These are phyloP conservation scores for Hoplodrina ambigua DNA, from an alignment of 2,888 invertebrate species.

Conservation along the genomic window DNA sequence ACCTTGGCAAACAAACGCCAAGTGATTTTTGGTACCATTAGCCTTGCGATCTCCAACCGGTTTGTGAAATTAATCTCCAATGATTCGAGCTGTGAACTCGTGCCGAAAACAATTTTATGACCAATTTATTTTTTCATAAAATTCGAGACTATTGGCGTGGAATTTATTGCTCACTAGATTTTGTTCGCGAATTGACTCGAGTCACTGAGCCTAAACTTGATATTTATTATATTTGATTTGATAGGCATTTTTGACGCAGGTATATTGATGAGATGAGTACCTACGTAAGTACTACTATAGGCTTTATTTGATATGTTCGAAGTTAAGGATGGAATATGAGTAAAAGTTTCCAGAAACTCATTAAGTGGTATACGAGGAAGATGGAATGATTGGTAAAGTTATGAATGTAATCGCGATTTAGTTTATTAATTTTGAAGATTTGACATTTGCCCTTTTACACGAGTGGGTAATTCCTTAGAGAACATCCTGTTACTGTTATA, in stretches of 20 bases:
- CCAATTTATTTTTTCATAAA: slow-evolving; percentile 50
- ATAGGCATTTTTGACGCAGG: slow-evolving; percentile 5
- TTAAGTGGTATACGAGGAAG: slow-evolving; percentile 45
- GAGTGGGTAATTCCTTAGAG: neutral
- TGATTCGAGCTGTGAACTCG: slow-evolving; percentile 52
- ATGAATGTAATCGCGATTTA: slow-evolving; percentile 10
- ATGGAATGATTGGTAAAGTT: slow-evolving; percentile 41
- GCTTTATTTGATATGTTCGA: slow-evolving; percentile 21
- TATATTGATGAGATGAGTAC: slow-evolving; percentile 17
- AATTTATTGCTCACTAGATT: slow-evolving; percentile 54
- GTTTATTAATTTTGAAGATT: slow-evolving; percentile 14
- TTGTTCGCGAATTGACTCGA: slow-evolving; percentile 16
- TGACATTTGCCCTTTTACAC: slow-evolving; percentile 1
- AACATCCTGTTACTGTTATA: neutral
- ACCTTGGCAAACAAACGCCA: slow-evolving; percentile 66
- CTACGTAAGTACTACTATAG: neutral
- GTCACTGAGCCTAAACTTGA: slow-evolving; percentile 21
- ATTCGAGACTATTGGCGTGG: slow-evolving; percentile 45
- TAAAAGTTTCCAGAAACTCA: slow-evolving; percentile 35
- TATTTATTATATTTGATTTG: slow-evolving; percentile 10
- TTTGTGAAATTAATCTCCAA: slow-evolving; percentile 67
- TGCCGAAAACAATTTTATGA: slow-evolving; percentile 57
- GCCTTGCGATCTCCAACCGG: slow-evolving; percentile 69
- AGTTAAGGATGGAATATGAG: slow-evolving; percentile 28
- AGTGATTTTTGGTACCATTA: slow-evolving; percentile 63